Evolutionary conservation across 2,888 invertebrate species (phyloP).

Genomic region (Fabriciana adippe): DNA sequence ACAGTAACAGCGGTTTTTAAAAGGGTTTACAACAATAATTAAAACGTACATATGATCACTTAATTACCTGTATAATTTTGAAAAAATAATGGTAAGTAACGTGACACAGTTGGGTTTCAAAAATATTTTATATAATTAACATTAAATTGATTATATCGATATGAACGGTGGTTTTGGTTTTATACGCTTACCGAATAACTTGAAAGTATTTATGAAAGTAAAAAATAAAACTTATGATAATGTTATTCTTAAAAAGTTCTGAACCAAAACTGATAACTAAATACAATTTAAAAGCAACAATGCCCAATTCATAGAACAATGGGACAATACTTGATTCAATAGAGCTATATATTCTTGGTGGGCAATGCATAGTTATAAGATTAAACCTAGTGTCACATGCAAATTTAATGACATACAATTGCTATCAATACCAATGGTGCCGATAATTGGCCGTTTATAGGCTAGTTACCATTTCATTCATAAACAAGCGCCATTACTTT

Average conservation of each 20-base stretch:
- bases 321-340: conserved; percentile 63
- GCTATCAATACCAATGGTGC: conserved; percentile 66
- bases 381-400: conserved; percentile 53
- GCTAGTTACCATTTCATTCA: conserved; percentile 71
- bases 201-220: conserved; percentile 15
- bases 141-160: conserved; percentile 9
- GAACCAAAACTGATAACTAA: conserved; percentile 49
- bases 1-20: conserved; percentile 39
- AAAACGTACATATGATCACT: conserved; percentile 41
- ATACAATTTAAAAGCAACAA: conserved; percentile 58
- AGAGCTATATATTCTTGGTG: conserved; percentile 46
- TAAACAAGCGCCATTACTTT: conserved; percentile 72
- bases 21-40: conserved; percentile 41
- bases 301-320: conserved; percentile 67
- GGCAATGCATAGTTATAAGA: conserved; percentile 42
- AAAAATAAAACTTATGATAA: conserved; percentile 2
- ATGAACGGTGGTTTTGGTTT: conserved; percentile 16
- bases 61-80: conserved; percentile 39
- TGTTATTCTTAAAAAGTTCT: conserved; percentile 25
- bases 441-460: conserved; percentile 69
- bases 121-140: background rate
- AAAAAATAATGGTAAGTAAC: conserved; percentile 18
- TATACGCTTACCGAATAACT: background rate
- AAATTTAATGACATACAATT: conserved; percentile 60
- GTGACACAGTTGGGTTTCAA: conserved; percentile 21